Conservation (phyloP, 2,888 invertebrate species). For the Acleris emargana region DNA sequence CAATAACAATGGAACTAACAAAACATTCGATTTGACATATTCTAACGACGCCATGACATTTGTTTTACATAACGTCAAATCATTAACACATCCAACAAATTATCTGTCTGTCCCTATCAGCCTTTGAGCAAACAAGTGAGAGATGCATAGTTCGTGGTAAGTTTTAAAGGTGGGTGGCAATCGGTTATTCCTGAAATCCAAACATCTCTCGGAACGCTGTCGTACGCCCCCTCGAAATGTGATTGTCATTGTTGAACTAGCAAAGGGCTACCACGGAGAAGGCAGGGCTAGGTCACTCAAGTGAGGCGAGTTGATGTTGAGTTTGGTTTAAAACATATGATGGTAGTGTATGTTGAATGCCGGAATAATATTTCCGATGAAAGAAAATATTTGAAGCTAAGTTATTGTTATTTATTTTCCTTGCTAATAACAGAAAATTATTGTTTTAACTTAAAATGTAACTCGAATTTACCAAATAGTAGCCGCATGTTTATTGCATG, state of each 20-base stretch:
- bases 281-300: background rate
- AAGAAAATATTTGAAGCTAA: too few species aligned
- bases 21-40: constrained; percentile 19
- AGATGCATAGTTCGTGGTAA: constrained; percentile 2
- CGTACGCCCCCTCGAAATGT: constrained; percentile 56
- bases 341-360: too few species aligned
- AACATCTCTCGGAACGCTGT: constrained; percentile 51
- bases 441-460: too few species aligned
- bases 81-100: constrained; percentile 3
- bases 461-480: background rate
- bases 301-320: constrained; percentile 14
- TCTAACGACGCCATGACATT: constrained; percentile 25
- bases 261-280: constrained; percentile 17
- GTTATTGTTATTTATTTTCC: too few species aligned
- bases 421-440: too few species aligned
- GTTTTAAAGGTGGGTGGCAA: constrained; percentile 53
- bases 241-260: constrained; percentile 58
- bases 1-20: constrained; percentile 5
- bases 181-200: constrained; percentile 54
- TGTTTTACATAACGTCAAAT: constrained; percentile 31
- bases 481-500: background rate
- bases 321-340: background rate
- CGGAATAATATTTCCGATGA: too few species aligned
- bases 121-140: constrained; percentile 2
- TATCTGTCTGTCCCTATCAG: constrained; percentile 16